Evolutionary conservation across 2,113 vertebrate species (phyloP), one percentile per base, ranked within the genome.

Genomic region (Probosciger aterrimus): DNA sequence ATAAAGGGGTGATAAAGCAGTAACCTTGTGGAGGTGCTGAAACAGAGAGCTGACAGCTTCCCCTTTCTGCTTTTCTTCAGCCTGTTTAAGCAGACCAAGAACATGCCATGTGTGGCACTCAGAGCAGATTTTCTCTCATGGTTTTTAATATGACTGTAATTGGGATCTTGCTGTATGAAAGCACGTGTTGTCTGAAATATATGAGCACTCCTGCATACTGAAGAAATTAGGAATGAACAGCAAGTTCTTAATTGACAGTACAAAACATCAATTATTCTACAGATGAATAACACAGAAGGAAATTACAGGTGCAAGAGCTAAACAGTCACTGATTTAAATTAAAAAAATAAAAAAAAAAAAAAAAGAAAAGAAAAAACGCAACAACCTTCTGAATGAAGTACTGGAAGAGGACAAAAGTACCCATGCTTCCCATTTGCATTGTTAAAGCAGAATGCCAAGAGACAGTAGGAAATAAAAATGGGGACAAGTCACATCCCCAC

Each of bases 271-370:
- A 91, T 92, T 96, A 96, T 37, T 79, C 91, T 77, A 82, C 73
- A 93, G 83, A 76, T 87, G 65, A 95, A 87, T 76, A 94, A 89
- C 90, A 92, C 91, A 81, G 88, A 81, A 79, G 88, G 92, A 93
- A 95, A 97, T 95, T 93, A 90, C 95, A 96, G 96, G 93, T 96
- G 88, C 91, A 88, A 84, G 65, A 94, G 74, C 86, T 92, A 93
- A 93, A 87, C 86, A 95, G 52, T 30, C 77, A 82, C 10, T 82
- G 81, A 95, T 93, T 82, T 37, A 65, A 94, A 75, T 68, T 2
- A 3, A 35, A 47, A 44, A 28, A 28, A 46, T 37, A 39, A 46
- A n/a, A 30, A 18, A 63, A 25, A 46, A 52, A 84, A 30, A 27
- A 10, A 8, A 57, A 57, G 12, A 33, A 4, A n/a, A 23, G 10